Base-by-base conservation (phyloP, 1,140 invertebrate species). In the Eubasilissa regina region DNA sequence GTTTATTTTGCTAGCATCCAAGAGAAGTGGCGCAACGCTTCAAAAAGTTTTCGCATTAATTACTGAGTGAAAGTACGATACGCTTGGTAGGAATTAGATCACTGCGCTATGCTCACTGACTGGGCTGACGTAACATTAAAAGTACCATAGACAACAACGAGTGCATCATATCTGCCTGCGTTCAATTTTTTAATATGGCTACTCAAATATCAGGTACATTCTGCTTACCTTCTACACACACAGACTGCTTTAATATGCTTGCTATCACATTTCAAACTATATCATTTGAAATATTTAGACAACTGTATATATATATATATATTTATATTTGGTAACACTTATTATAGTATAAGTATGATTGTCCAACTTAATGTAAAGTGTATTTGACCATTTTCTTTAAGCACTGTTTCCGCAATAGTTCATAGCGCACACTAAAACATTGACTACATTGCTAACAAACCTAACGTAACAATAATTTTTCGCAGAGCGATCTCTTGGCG, bases 401-500 rank as follows among this genome's bases (percentile, higher is more conserved):
- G 9, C 68, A 68, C 45, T 47, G 64, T 68, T 60, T 73, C 47
- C 68, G 68, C 68, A 25, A 53, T 13, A 35, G 35, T 25, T 35
- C 12, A n/a, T 53, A 73, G 48, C 47, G 44, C 56, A 76, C 74
- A 76, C 56, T 25, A 53, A 51, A 47, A 47, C 70, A 55, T 19
- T 15, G 43, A 60, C 44, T 43, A 58, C 43, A 35, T 58, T 60
- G 55, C 51, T 75, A 75, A 75, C 55, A 21, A 75, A 19, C 19
- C 75, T 77, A 77, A 77, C 60, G 45, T 43, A 64, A 66, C 43
- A 77, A 77, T 51, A 76, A 56, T 56, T 84, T 86, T 81, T 90
- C 91, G 82, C 88, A 96, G 95, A 91, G 90, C 79, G 94, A 95
- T 87, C 90, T 95, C 78, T 89, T 94, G 83, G 92, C 92, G 56